phyloP scores from a whole-genome alignment of 2,797 vertebrate species.

The Acanthurus tractus region DNA sequence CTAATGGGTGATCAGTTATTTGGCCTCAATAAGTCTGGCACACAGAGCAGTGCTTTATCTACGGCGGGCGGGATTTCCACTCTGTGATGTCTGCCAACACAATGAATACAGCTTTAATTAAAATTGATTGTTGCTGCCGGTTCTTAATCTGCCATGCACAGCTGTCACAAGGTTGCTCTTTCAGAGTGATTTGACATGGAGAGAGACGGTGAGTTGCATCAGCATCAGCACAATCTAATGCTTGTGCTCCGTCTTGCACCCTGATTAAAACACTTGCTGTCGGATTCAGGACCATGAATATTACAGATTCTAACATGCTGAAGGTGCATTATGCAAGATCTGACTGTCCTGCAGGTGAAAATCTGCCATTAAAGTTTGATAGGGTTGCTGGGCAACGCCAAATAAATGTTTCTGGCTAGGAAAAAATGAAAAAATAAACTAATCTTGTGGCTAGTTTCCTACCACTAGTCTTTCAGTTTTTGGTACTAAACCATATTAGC shows the following conservation, averaged over 20 bases:
- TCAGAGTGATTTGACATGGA: slow-evolving; percentile 40
- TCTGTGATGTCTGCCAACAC: slow-evolving; percentile 69
- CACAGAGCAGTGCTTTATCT: slow-evolving; percentile 58
- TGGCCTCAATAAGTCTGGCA: slow-evolving; percentile 55
- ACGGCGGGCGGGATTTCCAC: slow-evolving; percentile 31
- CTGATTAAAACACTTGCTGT: slow-evolving; percentile 6
- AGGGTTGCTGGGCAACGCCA: slow-evolving; percentile 7
- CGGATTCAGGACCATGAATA: neutral
- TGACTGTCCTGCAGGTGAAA: neutral
- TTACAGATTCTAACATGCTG: neutral
- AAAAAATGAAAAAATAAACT: neutral
- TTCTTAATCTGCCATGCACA: slow-evolving; percentile 64
- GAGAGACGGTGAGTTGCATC: slow-evolving; percentile 29
- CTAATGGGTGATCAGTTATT: slow-evolving; percentile 62
- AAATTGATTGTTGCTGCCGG: slow-evolving; percentile 68
- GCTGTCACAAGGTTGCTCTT: slow-evolving; percentile 67
- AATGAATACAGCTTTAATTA: slow-evolving; percentile 75
- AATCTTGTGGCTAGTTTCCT: too few relatives aligned
- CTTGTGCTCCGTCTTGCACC: neutral
- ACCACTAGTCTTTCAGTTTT: neutral
- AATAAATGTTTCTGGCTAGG: neutral
- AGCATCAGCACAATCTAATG: slow-evolving; percentile 24
- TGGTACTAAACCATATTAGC: neutral
- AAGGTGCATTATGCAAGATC: neutral
- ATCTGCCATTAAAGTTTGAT: neutral